Percentiles rank a stretch among this genome's conserved stretches.
Conservation (phyloP, 2,797 vertebrate species). For the Ambastaia sidthimunki region DNA sequence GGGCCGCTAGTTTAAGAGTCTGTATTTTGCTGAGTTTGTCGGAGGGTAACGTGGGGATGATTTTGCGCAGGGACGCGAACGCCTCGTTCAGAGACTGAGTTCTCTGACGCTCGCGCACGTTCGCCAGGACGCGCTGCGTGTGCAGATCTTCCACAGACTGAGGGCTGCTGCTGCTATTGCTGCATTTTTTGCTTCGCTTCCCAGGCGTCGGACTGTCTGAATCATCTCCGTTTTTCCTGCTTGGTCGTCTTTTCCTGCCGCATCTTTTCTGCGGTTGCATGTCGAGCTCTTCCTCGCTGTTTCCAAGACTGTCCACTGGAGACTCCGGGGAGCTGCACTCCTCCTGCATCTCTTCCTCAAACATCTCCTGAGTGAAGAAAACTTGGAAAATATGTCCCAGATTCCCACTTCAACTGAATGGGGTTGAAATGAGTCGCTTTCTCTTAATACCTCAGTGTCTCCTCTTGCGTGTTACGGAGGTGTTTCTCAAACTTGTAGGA, state of each 20-base stretch:
- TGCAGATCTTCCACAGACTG: constrained; percentile 94
- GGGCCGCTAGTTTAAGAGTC: constrained; percentile 93
- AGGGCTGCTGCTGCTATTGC: constrained; percentile 78
- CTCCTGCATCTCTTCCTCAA: constrained; percentile 86
- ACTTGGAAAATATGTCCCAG: neutral
- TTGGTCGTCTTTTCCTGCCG: constrained; percentile 83
- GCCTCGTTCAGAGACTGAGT: constrained; percentile 97
- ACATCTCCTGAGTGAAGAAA: constrained; percentile 55
- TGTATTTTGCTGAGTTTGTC: constrained; percentile 99
- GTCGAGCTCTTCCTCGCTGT: constrained; percentile 94
- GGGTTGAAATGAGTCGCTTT: constrained; percentile 13
- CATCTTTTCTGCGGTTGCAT: constrained; percentile 75
- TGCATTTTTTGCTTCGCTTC: constrained; percentile 84
- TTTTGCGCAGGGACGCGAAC: constrained; percentile 93
- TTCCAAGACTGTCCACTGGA: constrained; percentile 93
- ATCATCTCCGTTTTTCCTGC: constrained; percentile 81
- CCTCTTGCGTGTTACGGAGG: constrained; percentile 69
- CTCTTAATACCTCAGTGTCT: constrained; percentile 53
- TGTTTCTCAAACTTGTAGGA: constrained; percentile 78
- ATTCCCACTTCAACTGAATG: constrained; percentile 8
- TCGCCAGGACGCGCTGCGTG: constrained; percentile 96
- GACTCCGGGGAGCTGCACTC: constrained; percentile 87
- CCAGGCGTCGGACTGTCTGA: constrained; percentile 82
- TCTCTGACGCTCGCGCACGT: constrained; percentile 94
- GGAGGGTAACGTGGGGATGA: constrained; percentile 96